phyloP scores from a whole-genome alignment of 2,797 vertebrate genomes.

The Anabas testudineus region DNA sequence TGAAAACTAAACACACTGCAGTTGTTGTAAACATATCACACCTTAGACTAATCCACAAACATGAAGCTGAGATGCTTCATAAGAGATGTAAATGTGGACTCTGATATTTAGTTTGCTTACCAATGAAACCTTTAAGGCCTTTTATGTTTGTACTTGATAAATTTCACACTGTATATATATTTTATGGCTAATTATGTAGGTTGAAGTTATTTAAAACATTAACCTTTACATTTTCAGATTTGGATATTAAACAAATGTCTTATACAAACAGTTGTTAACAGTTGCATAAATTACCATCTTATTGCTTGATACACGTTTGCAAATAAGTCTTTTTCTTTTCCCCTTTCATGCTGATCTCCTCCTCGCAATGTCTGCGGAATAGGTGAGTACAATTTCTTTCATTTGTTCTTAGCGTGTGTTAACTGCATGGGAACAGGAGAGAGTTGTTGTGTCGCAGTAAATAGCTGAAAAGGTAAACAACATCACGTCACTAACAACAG shows the following conservation, averaged over 20 bases:
- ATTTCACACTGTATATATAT: background rate
- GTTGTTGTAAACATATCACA: background rate
- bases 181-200: background rate
- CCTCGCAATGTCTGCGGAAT: slow-evolving; percentile 2
- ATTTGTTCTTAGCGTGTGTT: background rate
- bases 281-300: background rate
- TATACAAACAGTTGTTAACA: background rate
- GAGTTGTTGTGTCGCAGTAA: background rate
- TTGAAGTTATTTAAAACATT: background rate
- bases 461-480: background rate
- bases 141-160: background rate
- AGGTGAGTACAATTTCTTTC: slow-evolving; percentile 73
- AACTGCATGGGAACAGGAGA: background rate
- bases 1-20: background rate
- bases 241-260: background rate
- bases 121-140: background rate
- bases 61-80: background rate
- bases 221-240: background rate
- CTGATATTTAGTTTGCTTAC: background rate
- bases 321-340: slow-evolving; percentile 6
- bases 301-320: background rate
- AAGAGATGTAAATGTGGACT: background rate
- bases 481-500: background rate
- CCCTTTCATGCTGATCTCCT: slow-evolving; percentile 19
- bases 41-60: background rate